These are phyloP conservation scores for Caradrina kadenii DNA, from an alignment of 2,888 invertebrate genomes.

Conservation along the genomic window DNA sequence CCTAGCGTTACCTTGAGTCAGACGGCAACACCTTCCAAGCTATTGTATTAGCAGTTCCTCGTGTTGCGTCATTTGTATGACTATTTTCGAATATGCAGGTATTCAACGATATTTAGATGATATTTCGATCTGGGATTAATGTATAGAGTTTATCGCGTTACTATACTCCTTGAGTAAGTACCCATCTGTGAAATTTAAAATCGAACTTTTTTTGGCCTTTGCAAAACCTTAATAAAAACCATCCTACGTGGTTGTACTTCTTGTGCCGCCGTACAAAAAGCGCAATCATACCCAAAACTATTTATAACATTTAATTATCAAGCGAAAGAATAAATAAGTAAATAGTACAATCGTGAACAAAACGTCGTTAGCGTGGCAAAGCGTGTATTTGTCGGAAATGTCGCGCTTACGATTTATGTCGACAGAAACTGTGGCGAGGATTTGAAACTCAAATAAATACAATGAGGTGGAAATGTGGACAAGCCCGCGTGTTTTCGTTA, in stretches of 20 bases:
- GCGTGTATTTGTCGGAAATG: slow-evolving; percentile 84
- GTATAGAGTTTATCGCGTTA: too few relatives aligned
- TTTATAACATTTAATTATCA: slow-evolving; percentile 64
- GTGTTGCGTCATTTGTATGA: background rate
- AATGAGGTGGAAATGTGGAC: slow-evolving; percentile 58
- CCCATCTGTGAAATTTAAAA: too few relatives aligned
- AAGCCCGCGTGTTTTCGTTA: slow-evolving; percentile 38
- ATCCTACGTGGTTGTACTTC: too few relatives aligned
- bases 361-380: slow-evolving; percentile 81
- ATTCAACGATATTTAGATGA: background rate
- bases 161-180: too few relatives aligned
- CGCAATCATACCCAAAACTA: slow-evolving; percentile 51
- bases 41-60: slow-evolving; percentile 2
- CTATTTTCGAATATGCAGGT: slow-evolving; percentile 4
- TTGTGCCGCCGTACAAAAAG: slow-evolving; percentile 10
- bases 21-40: slow-evolving; percentile 20
- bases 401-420: slow-evolving; percentile 83
- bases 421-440: slow-evolving; percentile 78
- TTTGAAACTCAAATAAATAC: slow-evolving; percentile 83
- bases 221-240: too few relatives aligned
- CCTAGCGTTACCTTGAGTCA: slow-evolving; percentile 21
- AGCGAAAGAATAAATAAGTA: slow-evolving; percentile 58
- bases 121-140: too few relatives aligned
- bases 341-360: slow-evolving; percentile 77
- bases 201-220: too few relatives aligned